Percentiles rank a stretch among this genome's conserved stretches.
Evolutionary conservation across 2,888 invertebrate genomes (phyloP).

Genomic region (Archips xylosteana): DNA sequence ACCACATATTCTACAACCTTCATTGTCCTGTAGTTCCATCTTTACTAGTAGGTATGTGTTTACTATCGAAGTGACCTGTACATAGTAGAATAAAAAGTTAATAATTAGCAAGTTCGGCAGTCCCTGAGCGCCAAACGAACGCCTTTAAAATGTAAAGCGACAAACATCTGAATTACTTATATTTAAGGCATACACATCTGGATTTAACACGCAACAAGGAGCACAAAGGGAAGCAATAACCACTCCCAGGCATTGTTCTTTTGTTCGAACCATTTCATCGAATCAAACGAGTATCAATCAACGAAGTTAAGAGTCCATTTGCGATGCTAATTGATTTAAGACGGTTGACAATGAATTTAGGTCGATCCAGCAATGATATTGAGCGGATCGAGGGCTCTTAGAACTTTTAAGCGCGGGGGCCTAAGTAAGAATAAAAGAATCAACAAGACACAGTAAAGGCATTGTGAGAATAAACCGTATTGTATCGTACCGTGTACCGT

Average conservation of each 20-base stretch:
- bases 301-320: constrained; percentile 17
- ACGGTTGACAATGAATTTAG: constrained; percentile 13
- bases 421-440: neutral
- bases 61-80: no score
- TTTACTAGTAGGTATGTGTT: no score
- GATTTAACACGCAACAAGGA: neutral
- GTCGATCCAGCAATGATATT: constrained; percentile 6
- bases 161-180: no score
- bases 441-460: neutral
- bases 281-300: constrained; percentile 24
- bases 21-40: no score
- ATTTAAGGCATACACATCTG: neutral
- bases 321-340: constrained; percentile 20
- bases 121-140: no score
- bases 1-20: no score
- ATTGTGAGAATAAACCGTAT: no score
- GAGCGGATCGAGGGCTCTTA: neutral
- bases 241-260: constrained; percentile 30
- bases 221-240: constrained; percentile 10
- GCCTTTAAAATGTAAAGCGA: no score
- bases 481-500: no score
- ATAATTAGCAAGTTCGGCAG: no score
- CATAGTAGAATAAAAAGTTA: no score
- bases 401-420: neutral
- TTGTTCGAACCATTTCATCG: constrained; percentile 18